These are phyloP conservation scores for Nannobrachium achirus DNA, from an alignment of 2,113 vertebrate genomes.

Conservation along the genomic window DNA sequence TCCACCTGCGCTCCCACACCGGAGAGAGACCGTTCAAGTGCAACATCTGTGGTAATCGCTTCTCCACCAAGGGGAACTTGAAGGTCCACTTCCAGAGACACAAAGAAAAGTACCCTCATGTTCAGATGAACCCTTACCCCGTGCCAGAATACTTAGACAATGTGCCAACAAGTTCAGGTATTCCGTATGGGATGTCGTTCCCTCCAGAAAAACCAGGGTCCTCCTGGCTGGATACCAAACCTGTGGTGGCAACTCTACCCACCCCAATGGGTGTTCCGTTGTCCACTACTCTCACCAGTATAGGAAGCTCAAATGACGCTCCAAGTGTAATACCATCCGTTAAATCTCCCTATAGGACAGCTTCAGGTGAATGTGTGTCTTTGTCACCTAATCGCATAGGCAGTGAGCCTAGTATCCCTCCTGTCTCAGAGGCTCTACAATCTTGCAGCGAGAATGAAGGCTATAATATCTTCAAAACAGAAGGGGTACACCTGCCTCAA, in stretches of 20 bases:
- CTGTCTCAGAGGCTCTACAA: conserved; percentile 79
- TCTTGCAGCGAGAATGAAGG: conserved; percentile 63
- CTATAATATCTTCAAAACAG: conserved; percentile 77
- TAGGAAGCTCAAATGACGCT: conserved; percentile 84
- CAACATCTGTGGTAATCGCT: conserved; percentile 98
- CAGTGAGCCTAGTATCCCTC: conserved; percentile 74
- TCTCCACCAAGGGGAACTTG: conserved; percentile 98
- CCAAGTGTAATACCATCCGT: conserved; percentile 86
- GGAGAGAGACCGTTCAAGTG: conserved; percentile 98
- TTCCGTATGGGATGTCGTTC: conserved; percentile 96
- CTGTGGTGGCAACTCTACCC: conserved; percentile 83
- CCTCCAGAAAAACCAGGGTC: conserved; percentile 91
- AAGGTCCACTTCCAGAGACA: conserved; percentile 99
- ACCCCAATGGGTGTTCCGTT: conserved; percentile 86
- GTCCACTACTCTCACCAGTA: conserved; percentile 80
- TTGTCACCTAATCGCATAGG: conserved; percentile 85
- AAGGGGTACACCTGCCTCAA: conserved; percentile 79
- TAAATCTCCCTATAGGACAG: conserved; percentile 87
- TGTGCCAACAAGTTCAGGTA: conserved; percentile 94
- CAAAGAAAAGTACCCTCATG: conserved; percentile 97
- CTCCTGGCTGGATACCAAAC: conserved; percentile 94
- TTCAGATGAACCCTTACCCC: conserved; percentile 99
- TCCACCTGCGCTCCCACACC: conserved; percentile 97
- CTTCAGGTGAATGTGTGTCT: conserved; percentile 87
- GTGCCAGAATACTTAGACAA: conserved; percentile 98